Conservation (phyloP, 2,888 invertebrate genomes). For the Lamellibrachia satsuma region DNA sequence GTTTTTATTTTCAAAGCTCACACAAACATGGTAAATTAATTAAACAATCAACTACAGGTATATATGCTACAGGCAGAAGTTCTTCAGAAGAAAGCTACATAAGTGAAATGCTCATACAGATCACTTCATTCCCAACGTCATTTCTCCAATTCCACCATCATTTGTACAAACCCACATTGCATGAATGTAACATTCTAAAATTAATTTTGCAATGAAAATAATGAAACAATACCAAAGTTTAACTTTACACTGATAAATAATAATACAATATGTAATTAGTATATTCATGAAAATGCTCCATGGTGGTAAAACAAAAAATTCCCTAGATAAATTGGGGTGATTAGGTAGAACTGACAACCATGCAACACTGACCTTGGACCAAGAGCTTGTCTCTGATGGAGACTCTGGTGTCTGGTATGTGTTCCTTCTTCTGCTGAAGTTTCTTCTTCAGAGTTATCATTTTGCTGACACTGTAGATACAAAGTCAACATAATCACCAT, state of each 20-base stretch:
- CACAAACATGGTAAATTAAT: too few relatives aligned
- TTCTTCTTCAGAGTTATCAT: slow-evolving; percentile 44
- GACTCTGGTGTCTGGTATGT: slow-evolving; percentile 32
- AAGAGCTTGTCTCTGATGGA: slow-evolving; percentile 76
- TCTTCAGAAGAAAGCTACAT: too few relatives aligned
- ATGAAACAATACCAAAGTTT: too few relatives aligned
- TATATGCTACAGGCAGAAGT: too few relatives aligned
- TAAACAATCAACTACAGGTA: too few relatives aligned
- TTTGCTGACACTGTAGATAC: background rate
- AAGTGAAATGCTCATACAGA: too few relatives aligned
- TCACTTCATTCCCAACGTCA: background rate
- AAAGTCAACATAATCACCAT: background rate
- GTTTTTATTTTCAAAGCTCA: too few relatives aligned
- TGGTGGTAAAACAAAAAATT: background rate
- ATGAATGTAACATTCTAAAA: too few relatives aligned
- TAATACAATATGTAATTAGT: background rate
- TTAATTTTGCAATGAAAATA: too few relatives aligned
- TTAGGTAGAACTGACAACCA: background rate
- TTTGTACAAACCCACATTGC: too few relatives aligned
- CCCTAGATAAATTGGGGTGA: background rate
- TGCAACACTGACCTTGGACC: slow-evolving; percentile 75
- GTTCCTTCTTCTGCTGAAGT: slow-evolving; percentile 32
- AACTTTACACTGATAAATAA: background rate
- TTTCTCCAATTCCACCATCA: background rate
- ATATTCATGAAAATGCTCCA: background rate